phyloP scores from a whole-genome alignment of 2,888 invertebrate species.

The Tridacna crocea region DNA sequence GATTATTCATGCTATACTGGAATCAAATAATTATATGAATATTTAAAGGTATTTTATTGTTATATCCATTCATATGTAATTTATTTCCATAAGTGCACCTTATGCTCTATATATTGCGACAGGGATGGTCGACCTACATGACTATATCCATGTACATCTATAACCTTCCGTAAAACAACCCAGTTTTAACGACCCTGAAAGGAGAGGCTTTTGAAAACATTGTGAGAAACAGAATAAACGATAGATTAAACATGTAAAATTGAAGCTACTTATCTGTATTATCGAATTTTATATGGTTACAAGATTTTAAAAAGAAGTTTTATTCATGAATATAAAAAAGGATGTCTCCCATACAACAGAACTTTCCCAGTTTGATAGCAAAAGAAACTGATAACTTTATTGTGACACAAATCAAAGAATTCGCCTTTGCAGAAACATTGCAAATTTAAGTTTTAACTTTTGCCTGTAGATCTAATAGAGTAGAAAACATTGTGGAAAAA shows the following conservation, averaged over 20 bases:
- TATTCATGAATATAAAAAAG: not conserved
- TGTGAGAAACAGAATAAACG: not conserved
- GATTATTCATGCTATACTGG: slow-evolving; percentile 17
- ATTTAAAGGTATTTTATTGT: slow-evolving; percentile 25
- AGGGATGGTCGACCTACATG: too few relatives aligned
- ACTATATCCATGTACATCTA: too few relatives aligned
- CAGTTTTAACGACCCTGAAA: too few relatives aligned
- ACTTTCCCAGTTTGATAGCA: not conserved
- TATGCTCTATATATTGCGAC: not conserved
- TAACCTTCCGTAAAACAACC: too few relatives aligned
- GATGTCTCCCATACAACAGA: not conserved
- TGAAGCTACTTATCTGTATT: too few relatives aligned
- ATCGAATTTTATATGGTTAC: too few relatives aligned
- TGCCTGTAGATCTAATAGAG: not conserved
- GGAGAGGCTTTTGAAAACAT: not conserved
- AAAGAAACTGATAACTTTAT: not conserved
- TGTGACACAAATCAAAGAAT: not conserved
- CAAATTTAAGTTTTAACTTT: not conserved
- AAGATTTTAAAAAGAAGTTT: not conserved
- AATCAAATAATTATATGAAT: slow-evolving; percentile 22
- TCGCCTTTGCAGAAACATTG: not conserved
- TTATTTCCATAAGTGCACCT: not conserved
- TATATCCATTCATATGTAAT: not conserved
- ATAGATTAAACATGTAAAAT: too few relatives aligned
- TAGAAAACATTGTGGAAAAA: not conserved